phyloP scores from a whole-genome alignment of 2,888 invertebrate species.

The Drosophila rellima region DNA sequence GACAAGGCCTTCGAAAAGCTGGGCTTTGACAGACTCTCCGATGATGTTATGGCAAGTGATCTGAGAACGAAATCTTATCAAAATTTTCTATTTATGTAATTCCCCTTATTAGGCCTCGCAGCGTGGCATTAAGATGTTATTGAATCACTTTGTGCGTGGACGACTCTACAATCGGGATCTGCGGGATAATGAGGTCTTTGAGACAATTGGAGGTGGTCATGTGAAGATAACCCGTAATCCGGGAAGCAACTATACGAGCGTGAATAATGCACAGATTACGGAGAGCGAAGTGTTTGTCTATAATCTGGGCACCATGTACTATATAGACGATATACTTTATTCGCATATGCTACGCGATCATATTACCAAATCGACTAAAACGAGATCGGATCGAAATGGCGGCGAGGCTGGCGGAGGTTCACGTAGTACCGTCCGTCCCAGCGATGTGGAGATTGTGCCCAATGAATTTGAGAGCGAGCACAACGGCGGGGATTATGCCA shows the following conservation, averaged over 20 bases:
- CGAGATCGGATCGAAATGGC: constrained; percentile 73
- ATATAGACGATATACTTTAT: constrained; percentile 88
- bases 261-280: constrained; percentile 88
- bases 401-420: constrained; percentile 70
- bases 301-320: constrained; percentile 89
- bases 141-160: constrained; percentile 89
- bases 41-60: constrained; percentile 85
- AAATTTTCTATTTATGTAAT: not conserved
- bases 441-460: constrained; percentile 85
- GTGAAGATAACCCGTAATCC: constrained; percentile 86
- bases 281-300: constrained; percentile 89
- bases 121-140: constrained; percentile 87
- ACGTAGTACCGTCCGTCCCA: constrained; percentile 75
- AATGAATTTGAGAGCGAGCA: constrained; percentile 84
- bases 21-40: constrained; percentile 88
- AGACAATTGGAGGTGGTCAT: constrained; percentile 87
- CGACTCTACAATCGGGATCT: constrained; percentile 88
- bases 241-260: constrained; percentile 86
- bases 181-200: constrained; percentile 87
- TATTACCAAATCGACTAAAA: constrained; percentile 76
- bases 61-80: too few relatives aligned
- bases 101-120: constrained; percentile 86
- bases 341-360: constrained; percentile 84
- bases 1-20: constrained; percentile 89
- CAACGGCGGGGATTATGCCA: constrained; percentile 83